Percentiles rank a stretch among this genome's conserved stretches.
These are phyloP conservation scores for Chelon labrosus DNA, from an alignment of 2,797 vertebrate species.

Conservation along the genomic window DNA sequence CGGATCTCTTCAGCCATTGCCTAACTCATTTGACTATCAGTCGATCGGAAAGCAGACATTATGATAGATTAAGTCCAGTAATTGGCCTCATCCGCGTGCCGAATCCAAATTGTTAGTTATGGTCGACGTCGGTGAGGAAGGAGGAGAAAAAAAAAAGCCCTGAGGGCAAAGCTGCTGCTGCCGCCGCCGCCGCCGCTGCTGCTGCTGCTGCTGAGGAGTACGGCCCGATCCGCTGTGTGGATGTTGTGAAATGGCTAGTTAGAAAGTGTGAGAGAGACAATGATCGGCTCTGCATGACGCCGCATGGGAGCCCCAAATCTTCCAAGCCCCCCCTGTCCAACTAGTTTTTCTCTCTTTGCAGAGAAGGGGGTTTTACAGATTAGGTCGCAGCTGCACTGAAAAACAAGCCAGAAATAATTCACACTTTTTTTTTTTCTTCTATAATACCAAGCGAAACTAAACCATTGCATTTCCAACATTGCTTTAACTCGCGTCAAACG, in stretches of 20 bases:
- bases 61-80: slow-evolving; percentile 62
- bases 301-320: slow-evolving; percentile 65
- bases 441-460: slow-evolving; percentile 12
- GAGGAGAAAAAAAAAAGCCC: slow-evolving; percentile 45
- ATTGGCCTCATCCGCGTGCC: slow-evolving; percentile 60
- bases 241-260: slow-evolving; percentile 82
- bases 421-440: background rate
- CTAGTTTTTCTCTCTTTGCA: slow-evolving; percentile 18
- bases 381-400: slow-evolving; percentile 28
- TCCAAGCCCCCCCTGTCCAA: slow-evolving; percentile 37
- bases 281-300: slow-evolving; percentile 83
- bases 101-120: slow-evolving; percentile 67
- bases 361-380: slow-evolving; percentile 11
- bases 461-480: background rate
- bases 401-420: slow-evolving; percentile 3
- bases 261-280: slow-evolving; percentile 86
- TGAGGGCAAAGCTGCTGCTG: slow-evolving; percentile 58
- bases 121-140: slow-evolving; percentile 48
- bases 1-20: slow-evolving; percentile 56
- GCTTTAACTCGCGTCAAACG: slow-evolving; percentile 9
- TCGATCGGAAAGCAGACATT: slow-evolving; percentile 61
- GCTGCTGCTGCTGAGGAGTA: slow-evolving; percentile 62
- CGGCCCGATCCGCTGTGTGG: slow-evolving; percentile 71
- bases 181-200: slow-evolving; percentile 12
- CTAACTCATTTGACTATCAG: slow-evolving; percentile 52